These are phyloP conservation scores for Psittacula echo DNA, from an alignment of 2,797 vertebrate species.

Conservation along the genomic window DNA sequence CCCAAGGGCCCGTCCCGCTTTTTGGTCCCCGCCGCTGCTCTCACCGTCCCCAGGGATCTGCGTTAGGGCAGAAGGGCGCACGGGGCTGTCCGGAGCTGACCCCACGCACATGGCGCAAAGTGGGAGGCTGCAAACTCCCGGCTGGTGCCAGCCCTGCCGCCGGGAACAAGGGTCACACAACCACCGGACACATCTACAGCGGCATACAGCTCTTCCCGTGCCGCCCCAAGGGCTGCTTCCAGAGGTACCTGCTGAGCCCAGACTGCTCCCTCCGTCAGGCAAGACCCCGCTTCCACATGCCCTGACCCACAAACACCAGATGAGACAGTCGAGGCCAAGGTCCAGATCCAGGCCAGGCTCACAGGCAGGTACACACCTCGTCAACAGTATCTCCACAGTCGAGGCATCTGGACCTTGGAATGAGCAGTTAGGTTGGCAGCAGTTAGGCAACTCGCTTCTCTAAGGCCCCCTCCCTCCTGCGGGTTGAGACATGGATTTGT, in stretches of 20 bases:
- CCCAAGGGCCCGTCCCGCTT: background rate
- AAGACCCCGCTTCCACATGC: background rate
- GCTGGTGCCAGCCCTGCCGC: background rate
- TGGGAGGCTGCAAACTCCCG: background rate
- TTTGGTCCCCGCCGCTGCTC: background rate
- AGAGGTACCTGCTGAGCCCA: background rate
- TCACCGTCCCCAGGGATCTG: accelerated
- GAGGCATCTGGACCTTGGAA: slow-evolving; percentile 39
- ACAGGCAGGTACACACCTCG: background rate
- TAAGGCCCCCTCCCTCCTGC: background rate
- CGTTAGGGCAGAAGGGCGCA: background rate
- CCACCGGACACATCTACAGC: accelerated
- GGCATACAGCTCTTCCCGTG: accelerated
- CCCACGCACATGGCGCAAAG: background rate
- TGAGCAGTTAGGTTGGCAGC: background rate
- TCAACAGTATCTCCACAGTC: background rate
- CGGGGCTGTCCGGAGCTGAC: background rate
- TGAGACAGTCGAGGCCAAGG: slow-evolving; percentile 11
- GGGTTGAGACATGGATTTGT: background rate
- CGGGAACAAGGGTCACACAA: accelerated
- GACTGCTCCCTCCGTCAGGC: background rate
- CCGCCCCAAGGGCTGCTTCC: background rate
- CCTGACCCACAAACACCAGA: background rate
- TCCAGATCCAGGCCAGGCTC: background rate
- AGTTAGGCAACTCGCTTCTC: background rate